A percentile compares a stretch with the other conserved stretches of the same genome.
phyloP scores from a whole-genome alignment of 1,140 invertebrate species.

The Melipona quadrifasciata region DNA sequence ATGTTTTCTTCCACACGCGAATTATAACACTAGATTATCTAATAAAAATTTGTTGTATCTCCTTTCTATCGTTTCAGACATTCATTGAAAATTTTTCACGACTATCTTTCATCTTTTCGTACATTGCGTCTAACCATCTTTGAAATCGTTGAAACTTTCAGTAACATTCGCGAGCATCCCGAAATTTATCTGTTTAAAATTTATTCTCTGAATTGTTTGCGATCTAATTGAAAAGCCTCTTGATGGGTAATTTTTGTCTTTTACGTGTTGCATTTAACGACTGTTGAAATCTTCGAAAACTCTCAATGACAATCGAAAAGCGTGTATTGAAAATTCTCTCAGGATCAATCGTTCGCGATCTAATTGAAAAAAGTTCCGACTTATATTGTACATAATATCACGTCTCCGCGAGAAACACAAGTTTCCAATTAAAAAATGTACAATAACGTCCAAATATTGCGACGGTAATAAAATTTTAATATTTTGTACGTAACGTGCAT shows the following conservation, averaged over 20 bases:
- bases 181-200: background rate
- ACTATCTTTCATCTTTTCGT: too few relatives aligned
- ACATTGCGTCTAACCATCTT: background rate
- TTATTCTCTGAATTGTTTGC: background rate
- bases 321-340: background rate
- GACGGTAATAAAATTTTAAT: too few relatives aligned
- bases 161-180: background rate
- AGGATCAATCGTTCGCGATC: background rate
- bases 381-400: too few relatives aligned
- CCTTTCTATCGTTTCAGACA: too few relatives aligned
- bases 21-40: too few relatives aligned
- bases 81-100: too few relatives aligned
- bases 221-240: background rate
- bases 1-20: too few relatives aligned
- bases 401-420: too few relatives aligned
- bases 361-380: background rate
- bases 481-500: too few relatives aligned
- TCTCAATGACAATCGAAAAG: background rate
- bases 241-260: background rate
- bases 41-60: too few relatives aligned
- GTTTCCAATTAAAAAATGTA: too few relatives aligned
- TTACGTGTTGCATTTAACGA: background rate
- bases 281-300: background rate
- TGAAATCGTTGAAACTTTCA: background rate
- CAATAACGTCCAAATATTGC: too few relatives aligned